Base-by-base conservation (phyloP, 2,888 invertebrate species). In the Spodoptera littoralis region DNA sequence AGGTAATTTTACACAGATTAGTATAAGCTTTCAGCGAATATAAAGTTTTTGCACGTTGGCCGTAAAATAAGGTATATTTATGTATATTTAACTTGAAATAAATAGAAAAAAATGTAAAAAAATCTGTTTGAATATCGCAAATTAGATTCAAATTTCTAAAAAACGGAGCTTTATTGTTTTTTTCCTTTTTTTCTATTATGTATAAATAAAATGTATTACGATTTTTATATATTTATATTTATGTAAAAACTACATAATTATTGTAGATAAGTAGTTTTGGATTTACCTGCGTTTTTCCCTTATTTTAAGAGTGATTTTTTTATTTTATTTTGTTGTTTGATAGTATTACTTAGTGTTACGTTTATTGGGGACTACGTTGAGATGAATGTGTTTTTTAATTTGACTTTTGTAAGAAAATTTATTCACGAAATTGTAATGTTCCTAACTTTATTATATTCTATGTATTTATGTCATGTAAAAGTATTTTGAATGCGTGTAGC, bases 11-110 rank as follows among this genome's bases (percentile, higher is more conserved):
- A 88, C 86, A 88, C 85, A 81, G 84, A 84, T 84, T 87, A 83
- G 82, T 80, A 75, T 88, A 87, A 88, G 90, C 85, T 90, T 86
- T 88, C 77, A 87, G 88, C 87, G 84, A 88, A 88, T 80, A 82
- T 84, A 83, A 84, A 82, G 74, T 65, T 79, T 80, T 86, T 88
- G 89, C 91, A 89, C 89, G 88, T 91, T 90, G 92, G 90, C 90
- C 82, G 84, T 90, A 86, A 87, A 82, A 79, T 77, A 81, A 78
- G 83, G 83, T 82, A 82, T 88, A 87, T 84, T 80, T 87, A 88
- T 84, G 84, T 85, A 85, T 85, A 88, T 84, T 83, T 83, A 86
- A 82, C 76, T 83, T 76, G 70, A 79, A 76, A 80, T 78, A 82
- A 81, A 81, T 73, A 71, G 80, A 84, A 82, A 81, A 36, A 77